phyloP scores from a whole-genome alignment of 2,113 vertebrate species.

The Glaucidium brasilianum region DNA sequence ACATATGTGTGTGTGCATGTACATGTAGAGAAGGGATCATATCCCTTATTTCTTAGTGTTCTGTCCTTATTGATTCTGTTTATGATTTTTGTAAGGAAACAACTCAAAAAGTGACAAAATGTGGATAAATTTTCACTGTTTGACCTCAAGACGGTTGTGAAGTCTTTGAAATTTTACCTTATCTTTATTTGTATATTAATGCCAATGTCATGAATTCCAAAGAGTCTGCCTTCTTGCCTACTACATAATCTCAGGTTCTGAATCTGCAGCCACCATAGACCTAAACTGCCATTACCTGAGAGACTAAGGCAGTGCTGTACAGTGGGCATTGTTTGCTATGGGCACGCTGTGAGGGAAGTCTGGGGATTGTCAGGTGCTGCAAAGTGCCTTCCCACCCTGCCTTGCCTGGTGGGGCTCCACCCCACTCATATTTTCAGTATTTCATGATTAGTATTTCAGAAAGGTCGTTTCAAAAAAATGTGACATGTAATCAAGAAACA shows the following conservation, averaged over 20 bases:
- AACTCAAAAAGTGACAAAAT: neutral
- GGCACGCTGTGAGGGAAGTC: accelerated
- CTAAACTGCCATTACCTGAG: neutral
- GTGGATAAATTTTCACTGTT: neutral
- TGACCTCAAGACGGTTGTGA: neutral
- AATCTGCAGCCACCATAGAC: neutral
- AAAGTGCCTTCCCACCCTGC: neutral
- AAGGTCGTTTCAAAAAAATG: neutral
- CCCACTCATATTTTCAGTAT: neutral
- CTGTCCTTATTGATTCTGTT: neutral
- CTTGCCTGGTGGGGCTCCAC: accelerated
- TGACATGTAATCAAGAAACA: neutral
- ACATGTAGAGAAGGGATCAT: neutral
- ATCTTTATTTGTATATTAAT: neutral
- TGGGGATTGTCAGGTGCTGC: neutral
- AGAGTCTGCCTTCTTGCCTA: neutral
- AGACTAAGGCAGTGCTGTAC: accelerated
- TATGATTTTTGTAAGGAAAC: neutral
- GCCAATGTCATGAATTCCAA: neutral
- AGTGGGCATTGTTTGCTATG: accelerated
- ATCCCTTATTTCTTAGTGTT: neutral
- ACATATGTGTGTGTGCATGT: neutral
- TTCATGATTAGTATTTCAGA: neutral
- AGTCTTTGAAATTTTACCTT: neutral
- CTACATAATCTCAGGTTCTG: neutral